phyloP scores from a whole-genome alignment of 2,888 invertebrate genomes.

The Auanema sp. region DNA sequence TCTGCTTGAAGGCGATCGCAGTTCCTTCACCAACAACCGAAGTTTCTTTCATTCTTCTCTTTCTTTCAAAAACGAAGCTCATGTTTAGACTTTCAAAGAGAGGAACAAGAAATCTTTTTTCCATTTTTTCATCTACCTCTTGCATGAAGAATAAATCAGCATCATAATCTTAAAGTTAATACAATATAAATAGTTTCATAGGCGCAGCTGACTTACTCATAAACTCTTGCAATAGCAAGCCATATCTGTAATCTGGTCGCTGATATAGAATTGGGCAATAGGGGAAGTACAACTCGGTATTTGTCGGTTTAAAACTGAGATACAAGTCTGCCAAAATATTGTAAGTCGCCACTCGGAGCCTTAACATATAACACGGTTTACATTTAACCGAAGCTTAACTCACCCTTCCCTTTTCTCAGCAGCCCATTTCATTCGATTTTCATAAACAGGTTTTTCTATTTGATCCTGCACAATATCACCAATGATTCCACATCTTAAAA shows the following conservation, averaged over 20 bases:
- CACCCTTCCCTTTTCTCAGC: background rate
- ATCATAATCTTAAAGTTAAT: slow-evolving; percentile 76
- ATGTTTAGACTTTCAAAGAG: slow-evolving; percentile 15
- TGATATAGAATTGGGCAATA: slow-evolving; percentile 84
- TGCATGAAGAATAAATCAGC: slow-evolving; percentile 87
- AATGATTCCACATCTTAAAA: background rate
- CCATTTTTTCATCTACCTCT: slow-evolving; percentile 85
- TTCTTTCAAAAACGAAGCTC: background rate
- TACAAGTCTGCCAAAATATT: slow-evolving; percentile 90
- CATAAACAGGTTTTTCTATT: background rate
- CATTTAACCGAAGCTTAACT: background rate
- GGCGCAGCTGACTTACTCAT: too few relatives aligned
- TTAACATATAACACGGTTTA: slow-evolving; percentile 9
- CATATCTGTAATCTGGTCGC: slow-evolving; percentile 82
- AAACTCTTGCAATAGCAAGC: slow-evolving; percentile 81
- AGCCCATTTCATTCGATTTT: background rate
- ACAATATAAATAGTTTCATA: too few relatives aligned
- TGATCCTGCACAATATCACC: too few relatives aligned
- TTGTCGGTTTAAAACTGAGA: slow-evolving; percentile 77
- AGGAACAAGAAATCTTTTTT: slow-evolving; percentile 69
- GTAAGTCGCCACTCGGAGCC: slow-evolving; percentile 36
- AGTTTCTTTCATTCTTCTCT: background rate
- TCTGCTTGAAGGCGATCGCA: slow-evolving; percentile 21
- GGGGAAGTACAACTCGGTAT: slow-evolving; percentile 75
- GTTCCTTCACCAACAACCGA: slow-evolving; percentile 27